Base-by-base conservation (phyloP, 1,140 invertebrate genomes). In the Hydropsyche tenuis region DNA sequence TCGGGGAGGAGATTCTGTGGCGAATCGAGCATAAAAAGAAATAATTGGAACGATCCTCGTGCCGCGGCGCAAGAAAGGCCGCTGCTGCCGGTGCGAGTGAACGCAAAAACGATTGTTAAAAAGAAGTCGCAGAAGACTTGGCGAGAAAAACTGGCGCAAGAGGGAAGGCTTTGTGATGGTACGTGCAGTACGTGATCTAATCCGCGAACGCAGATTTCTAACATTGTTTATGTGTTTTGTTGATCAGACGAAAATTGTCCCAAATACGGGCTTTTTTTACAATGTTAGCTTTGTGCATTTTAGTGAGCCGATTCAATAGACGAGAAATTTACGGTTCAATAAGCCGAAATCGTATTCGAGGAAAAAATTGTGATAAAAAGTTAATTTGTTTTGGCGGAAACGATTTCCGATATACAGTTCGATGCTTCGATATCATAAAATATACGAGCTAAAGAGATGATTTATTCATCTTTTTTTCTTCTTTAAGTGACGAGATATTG, bases 101-200 rank as follows among this genome's bases (percentile, higher is more conserved):
- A 66, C 64, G 46, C 64, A 65, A 73, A 64, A 73, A 66, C 45
- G 64, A 73, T 51, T 64, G 63, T 18, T 65, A 53, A 72, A 72
- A 68, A 68, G 18, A 73, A 73, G 71, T 23, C 7, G 60, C 69
- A 43, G 48, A 20, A 37, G 30, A n/a, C 22, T 43, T 43, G 6
- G 5, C n/a, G 9, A 53, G 1, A 53, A 60, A 14, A 60, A 25
- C 20, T 12, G 5, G 56, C 30, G 30, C 30, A 60, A 56, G 7
- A 60, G 22, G 7, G 56, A 60, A 37, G 30, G 30, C 30, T 37
- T 37, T 37, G 3, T n/a, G 22, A 60, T 12, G 16, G 48, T 60
- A 37, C 71, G 56, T 48, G 18, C 25, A 7, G 71, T 73, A 73
- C 71, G 71, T 73, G 71, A 64, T 73, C 43, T 60, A 73, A 73